A percentile compares a stretch with the other conserved stretches of the same genome.
Conservation (phyloP, 1,140 invertebrate genomes). For the Drosophila ananassae region DNA sequence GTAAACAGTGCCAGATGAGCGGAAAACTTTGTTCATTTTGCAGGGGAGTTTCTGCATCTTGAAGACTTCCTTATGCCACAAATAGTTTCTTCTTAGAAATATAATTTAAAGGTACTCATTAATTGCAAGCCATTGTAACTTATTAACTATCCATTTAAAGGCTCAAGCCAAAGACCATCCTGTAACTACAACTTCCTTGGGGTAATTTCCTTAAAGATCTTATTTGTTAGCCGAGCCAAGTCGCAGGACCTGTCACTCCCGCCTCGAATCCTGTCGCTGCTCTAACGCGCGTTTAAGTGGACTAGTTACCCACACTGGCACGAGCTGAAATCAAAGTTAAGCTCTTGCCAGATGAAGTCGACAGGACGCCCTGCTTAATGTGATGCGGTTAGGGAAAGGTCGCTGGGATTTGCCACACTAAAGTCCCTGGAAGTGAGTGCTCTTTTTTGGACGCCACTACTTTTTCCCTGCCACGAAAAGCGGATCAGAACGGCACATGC, state of each 20-base stretch:
- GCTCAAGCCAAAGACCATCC: not conserved
- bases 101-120: not conserved
- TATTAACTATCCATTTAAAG: not conserved
- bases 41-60: not conserved
- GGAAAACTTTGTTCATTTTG: constrained; percentile 19
- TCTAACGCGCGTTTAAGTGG: constrained; percentile 75
- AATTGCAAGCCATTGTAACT: not conserved
- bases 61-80: not conserved
- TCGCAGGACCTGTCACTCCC: constrained; percentile 31
- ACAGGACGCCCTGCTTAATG: constrained; percentile 53
- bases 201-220: not conserved
- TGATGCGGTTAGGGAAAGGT: constrained; percentile 55
- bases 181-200: not conserved
- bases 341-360: constrained; percentile 48
- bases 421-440: constrained; percentile 11
- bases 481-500: constrained; percentile 40
- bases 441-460: constrained; percentile 26
- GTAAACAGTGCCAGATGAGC: constrained; percentile 13
- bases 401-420: constrained; percentile 41
- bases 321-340: constrained; percentile 47
- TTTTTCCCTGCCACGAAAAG: constrained; percentile 34
- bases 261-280: constrained; percentile 43
- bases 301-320: constrained; percentile 58
- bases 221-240: constrained; percentile 1
- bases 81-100: not conserved